These are phyloP conservation scores for Zaprionus ornatus DNA, from an alignment of 1,140 invertebrate genomes.

Conservation along the genomic window DNA sequence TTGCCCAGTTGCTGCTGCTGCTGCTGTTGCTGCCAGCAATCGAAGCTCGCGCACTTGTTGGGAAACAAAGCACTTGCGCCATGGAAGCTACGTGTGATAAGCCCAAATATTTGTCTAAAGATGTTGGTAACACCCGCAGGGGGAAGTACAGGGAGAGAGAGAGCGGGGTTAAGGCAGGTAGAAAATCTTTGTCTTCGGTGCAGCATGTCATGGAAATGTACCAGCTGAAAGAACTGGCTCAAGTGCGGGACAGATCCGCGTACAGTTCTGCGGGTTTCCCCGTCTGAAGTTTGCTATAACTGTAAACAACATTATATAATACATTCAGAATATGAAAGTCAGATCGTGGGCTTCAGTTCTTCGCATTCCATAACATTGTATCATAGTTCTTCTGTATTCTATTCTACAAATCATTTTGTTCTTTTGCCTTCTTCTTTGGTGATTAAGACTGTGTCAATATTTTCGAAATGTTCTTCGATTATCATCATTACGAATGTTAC, in stretches of 20 bases:
- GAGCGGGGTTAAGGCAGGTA: background rate
- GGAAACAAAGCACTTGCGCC: background rate
- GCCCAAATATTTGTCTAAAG: constrained; percentile 5
- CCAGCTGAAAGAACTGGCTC: background rate
- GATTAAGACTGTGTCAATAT: constrained; percentile 22
- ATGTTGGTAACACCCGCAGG: background rate
- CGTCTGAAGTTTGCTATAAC: background rate
- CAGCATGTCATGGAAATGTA: background rate
- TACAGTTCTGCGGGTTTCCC: background rate
- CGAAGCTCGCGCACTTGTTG: background rate
- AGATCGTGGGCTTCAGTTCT: no score
- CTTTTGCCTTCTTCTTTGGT: background rate
- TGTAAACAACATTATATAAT: background rate
- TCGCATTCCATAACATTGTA: no score
- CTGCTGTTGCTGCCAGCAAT: background rate
- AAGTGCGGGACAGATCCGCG: background rate
- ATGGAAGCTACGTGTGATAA: constrained; percentile 2
- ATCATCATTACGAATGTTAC: constrained; percentile 17
- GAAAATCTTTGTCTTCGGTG: background rate
- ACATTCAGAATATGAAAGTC: background rate
- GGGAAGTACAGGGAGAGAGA: background rate
- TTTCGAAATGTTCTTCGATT: constrained; percentile 24
- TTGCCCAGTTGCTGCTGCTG: constrained; percentile 8
- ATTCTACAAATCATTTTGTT: no score
- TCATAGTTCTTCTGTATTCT: no score